Conservation (phyloP, 2,888 invertebrate species). For the Podabrus alpinus region DNA sequence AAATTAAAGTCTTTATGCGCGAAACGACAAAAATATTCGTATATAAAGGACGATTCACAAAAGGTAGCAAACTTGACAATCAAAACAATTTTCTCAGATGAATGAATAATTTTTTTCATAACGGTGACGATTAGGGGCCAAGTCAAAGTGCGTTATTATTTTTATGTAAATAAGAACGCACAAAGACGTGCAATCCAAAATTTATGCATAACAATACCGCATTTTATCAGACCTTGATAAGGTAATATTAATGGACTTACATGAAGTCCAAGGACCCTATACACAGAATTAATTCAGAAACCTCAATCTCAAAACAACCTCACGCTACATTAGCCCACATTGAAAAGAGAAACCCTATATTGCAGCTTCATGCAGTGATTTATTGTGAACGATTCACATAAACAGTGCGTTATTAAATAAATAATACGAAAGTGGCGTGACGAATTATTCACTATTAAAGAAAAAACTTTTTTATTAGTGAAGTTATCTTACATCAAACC, state of each 20-base stretch:
- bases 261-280: constrained; percentile 1
- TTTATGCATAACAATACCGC: background rate
- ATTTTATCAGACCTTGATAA: constrained; percentile 1
- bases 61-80: background rate
- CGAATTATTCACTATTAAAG: background rate
- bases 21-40: background rate
- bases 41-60: background rate
- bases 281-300: background rate
- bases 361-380: background rate
- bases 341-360: background rate
- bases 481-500: background rate
- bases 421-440: background rate
- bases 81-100: background rate
- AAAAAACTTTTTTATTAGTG: background rate
- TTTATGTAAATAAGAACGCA: background rate
- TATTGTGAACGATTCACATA: background rate
- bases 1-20: background rate
- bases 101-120: background rate
- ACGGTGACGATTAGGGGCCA: background rate
- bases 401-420: background rate
- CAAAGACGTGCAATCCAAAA: background rate
- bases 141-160: background rate
- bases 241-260: constrained; percentile 2
- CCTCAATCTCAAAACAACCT: background rate
- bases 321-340: background rate